Evolutionary conservation across 2,113 vertebrate genomes (phyloP).

Genomic region (Lagopus leucura): DNA sequence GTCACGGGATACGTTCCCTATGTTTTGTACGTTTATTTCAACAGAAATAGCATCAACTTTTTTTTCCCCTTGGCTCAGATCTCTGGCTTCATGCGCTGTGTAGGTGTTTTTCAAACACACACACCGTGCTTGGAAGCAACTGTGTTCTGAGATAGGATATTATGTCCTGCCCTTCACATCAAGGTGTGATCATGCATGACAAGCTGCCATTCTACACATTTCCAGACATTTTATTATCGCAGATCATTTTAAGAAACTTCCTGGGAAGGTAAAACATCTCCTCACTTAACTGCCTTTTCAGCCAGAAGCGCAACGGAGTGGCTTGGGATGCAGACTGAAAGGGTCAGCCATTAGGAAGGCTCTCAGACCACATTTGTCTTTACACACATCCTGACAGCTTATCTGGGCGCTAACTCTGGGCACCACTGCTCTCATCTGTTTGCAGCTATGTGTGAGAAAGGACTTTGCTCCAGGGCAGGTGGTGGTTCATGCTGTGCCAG

Average conservation of each 20-base stretch:
- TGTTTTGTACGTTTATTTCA: background rate
- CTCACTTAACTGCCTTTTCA: background rate
- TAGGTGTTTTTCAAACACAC: slow-evolving; percentile 2
- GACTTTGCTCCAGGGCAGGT: background rate
- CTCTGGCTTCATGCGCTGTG: background rate
- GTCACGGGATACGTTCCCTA: background rate
- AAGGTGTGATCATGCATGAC: background rate
- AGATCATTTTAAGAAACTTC: background rate
- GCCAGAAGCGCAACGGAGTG: rapidly evolving
- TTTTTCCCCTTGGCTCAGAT: background rate
- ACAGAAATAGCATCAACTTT: background rate
- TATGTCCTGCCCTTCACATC: background rate
- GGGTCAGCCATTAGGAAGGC: background rate
- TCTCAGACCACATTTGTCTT: background rate
- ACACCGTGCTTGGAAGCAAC: background rate
- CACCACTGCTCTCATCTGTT: background rate
- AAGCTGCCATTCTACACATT: background rate
- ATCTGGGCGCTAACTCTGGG: background rate
- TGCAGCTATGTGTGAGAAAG: background rate
- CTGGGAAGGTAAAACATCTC: background rate
- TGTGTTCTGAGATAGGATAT: background rate
- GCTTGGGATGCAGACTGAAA: background rate
- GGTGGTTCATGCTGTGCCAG: background rate
- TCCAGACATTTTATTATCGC: background rate
- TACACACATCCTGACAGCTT: background rate